Evolutionary conservation across 2,797 vertebrate genomes (phyloP).

Genomic region (Gymnothorax javanicus): DNA sequence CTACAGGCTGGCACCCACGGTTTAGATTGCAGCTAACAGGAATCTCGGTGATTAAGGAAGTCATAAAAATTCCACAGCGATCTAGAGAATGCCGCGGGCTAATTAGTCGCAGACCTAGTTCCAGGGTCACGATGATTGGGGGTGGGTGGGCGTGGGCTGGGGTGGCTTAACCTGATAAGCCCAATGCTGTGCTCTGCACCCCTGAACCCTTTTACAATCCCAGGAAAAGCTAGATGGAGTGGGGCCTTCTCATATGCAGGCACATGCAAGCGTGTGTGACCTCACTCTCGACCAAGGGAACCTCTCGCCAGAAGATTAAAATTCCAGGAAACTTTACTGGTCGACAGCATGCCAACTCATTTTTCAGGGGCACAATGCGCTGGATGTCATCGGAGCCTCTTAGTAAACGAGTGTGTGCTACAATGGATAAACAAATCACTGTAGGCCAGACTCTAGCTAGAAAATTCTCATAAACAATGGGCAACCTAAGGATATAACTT

Average conservation of each 20-base stretch:
- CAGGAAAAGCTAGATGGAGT: background rate
- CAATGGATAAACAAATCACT: no score
- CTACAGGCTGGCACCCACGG: conserved; percentile 30
- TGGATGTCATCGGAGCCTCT: no score
- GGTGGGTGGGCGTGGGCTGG: background rate
- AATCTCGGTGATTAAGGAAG: conserved; percentile 46
- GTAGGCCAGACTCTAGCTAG: no score
- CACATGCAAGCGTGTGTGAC: background rate
- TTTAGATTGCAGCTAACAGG: conserved; percentile 57
- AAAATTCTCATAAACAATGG: no score
- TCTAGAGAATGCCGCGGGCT: conserved; percentile 54
- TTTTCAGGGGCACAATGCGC: no score
- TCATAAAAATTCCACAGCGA: conserved; percentile 65
- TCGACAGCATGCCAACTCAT: no score
- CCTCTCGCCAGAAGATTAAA: no score
- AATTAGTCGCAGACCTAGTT: conserved; percentile 55
- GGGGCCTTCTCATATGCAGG: background rate
- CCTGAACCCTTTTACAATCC: conserved; percentile 51
- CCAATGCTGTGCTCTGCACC: conserved; percentile 49
- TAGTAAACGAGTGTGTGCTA: no score
- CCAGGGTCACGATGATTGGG: conserved; percentile 55
- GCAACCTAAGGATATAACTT: no score
- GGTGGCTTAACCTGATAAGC: conserved; percentile 59
- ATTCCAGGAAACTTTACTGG: no score
- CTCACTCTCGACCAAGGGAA: no score